These are phyloP conservation scores for Chouioia cunea DNA, from an alignment of 2,888 invertebrate genomes.

Conservation along the genomic window DNA sequence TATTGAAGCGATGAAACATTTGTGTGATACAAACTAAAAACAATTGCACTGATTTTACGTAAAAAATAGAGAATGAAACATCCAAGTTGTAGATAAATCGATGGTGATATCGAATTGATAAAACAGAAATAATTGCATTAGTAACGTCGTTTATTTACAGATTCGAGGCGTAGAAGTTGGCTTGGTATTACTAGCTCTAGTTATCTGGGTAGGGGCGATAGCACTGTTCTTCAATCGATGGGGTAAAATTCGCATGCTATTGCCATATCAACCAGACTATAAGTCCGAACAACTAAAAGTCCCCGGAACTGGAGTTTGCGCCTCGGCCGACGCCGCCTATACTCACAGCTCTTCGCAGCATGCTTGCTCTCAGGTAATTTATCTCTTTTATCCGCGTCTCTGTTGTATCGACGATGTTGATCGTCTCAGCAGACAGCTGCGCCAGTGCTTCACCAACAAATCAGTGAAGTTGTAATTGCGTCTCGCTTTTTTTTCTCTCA, in stretches of 20 bases:
- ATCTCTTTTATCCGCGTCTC: not conserved
- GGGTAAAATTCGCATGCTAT: conserved; percentile 93
- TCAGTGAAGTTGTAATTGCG: not conserved
- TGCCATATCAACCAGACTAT: conserved; percentile 92
- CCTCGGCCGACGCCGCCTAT: conserved; percentile 72
- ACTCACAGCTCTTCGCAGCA: conserved; percentile 73
- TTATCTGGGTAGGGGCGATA: conserved; percentile 91
- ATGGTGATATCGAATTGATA: too few species aligned
- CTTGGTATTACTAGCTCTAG: conserved; percentile 86
- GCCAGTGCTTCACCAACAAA: not conserved
- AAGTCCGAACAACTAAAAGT: conserved; percentile 86
- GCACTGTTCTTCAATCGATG: conserved; percentile 93
- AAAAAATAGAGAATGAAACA: too few species aligned
- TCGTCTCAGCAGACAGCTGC: too few species aligned
- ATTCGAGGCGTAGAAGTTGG: conserved; percentile 92
- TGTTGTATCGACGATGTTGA: too few species aligned
- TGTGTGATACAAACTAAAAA: too few species aligned
- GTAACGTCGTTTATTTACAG: conserved; percentile 67
- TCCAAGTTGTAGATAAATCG: too few species aligned
- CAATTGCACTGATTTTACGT: too few species aligned
- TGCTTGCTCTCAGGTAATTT: conserved; percentile 74
- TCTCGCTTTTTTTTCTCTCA: conserved; percentile 10
- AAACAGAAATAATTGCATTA: too few species aligned
- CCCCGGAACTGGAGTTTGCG: conserved; percentile 79
- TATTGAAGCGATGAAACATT: too few species aligned